Base-by-base conservation (phyloP, 2,113 vertebrate species). In the Epinephelus moara region DNA sequence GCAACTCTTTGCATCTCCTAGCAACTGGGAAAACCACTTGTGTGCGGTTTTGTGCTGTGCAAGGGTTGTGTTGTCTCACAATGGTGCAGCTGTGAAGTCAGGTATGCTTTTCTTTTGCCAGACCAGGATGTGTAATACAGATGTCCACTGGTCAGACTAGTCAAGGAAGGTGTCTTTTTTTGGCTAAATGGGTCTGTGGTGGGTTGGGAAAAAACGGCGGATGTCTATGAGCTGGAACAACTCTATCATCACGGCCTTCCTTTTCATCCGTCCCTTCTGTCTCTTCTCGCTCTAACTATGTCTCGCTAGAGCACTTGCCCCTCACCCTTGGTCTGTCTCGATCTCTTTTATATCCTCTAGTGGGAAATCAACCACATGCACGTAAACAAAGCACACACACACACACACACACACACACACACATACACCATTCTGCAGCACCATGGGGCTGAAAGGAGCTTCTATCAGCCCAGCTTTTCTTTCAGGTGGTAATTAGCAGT, bases 401-500 rank as follows among this genome's bases (percentile, higher is more conserved):
- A 23, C 50, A 82, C 78, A 62, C 6, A 27, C 52, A 21, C 70
- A 52, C 18, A n/a, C n/a, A n/a, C n/a, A n/a, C n/a, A n/a, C n/a
- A n/a, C 6, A 27, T 55, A 21, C 70, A 52, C 18, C 59, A 64
- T 83, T 85, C 78, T 49, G 59, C 25, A 76, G 81, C 85, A 77
- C 84, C 69, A n/a, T 13, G 25, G 88, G 89, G 75, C 64, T 80
- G 89, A 92, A 80, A 91, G 84, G 78, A 92, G 90, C 88, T 87
- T 71, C 82, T 87, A 93, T 94, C 92, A 89, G 87, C 19, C 1
- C 80, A 50, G 78, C 74, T 88, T 90, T 88, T 94, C 90, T 94
- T 91, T 91, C 91, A 90, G 93, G 85, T 92, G 90, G 79, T 95
- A 95, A 95, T 95, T 95, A 95, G 89, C 89, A 85, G 90, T 82